These are phyloP conservation scores for Daboia siamensis DNA, from an alignment of 2,113 vertebrate genomes.

Conservation along the genomic window DNA sequence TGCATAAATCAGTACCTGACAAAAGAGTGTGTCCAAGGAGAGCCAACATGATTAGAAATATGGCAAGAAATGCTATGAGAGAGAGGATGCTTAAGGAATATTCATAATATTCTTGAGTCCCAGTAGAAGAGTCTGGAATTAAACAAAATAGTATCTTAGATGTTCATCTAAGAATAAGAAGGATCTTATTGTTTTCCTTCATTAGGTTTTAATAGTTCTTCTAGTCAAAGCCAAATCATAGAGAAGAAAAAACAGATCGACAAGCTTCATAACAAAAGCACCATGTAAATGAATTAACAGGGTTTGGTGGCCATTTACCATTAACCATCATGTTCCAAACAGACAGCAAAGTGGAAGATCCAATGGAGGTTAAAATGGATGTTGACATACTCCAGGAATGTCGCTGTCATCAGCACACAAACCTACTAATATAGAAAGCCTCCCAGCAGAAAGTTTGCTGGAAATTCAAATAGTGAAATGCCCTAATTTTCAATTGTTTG, in stretches of 20 bases:
- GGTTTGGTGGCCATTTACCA: background rate
- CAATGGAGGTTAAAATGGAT: background rate
- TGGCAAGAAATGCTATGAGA: constrained; percentile 27
- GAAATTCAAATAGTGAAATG: background rate
- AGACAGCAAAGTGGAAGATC: background rate
- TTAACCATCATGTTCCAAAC: background rate
- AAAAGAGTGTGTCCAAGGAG: constrained; percentile 49
- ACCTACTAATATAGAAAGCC: background rate
- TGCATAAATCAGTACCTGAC: constrained; percentile 44
- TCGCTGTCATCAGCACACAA: background rate
- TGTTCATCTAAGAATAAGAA: background rate
- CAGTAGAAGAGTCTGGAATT: constrained; percentile 5
- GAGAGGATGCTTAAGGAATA: constrained; percentile 42
- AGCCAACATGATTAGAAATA: constrained; percentile 26
- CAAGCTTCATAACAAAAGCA: background rate
- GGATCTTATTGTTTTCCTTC: background rate
- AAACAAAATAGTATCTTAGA: constrained; percentile 11
- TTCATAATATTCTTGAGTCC: constrained; percentile 13
- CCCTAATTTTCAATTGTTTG: background rate
- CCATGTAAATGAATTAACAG: background rate
- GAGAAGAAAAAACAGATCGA: constrained; percentile 15
- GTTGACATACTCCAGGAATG: background rate
- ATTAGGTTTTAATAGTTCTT: background rate
- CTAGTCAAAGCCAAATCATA: background rate
- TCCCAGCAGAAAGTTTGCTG: background rate